phyloP scores from a whole-genome alignment of 2,888 invertebrate species.

The Candidula unifasciata region DNA sequence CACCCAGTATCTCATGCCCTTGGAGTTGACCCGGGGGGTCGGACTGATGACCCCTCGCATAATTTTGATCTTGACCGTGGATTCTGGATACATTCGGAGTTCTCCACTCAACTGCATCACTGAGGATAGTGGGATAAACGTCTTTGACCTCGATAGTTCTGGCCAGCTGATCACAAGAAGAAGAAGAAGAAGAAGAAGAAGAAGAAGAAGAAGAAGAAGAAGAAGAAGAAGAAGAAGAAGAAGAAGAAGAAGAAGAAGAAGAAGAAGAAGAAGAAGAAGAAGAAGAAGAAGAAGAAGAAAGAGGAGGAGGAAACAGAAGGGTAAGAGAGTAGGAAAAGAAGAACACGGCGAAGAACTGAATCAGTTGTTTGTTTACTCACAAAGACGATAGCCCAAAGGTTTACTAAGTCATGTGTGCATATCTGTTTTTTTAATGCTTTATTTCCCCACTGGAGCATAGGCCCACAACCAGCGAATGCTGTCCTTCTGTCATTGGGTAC shows the following conservation, averaged over 20 bases:
- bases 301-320: not conserved
- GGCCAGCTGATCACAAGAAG: too few species aligned
- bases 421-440: too few species aligned
- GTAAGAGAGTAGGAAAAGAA: not conserved
- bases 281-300: conserved; percentile 5
- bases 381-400: too few species aligned
- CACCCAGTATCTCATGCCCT: conserved; percentile 30
- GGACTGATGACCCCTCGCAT: conserved; percentile 25
- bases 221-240: not conserved
- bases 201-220: not conserved
- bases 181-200: not conserved
- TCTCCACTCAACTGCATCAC: conserved; percentile 37
- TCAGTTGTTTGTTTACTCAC: too few species aligned
- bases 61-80: conserved; percentile 18
- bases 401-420: too few species aligned
- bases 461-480: too few species aligned
- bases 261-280: conserved; percentile 24
- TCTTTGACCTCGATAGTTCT: too few species aligned
- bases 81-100: conserved; percentile 17
- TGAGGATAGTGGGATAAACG: conserved; percentile 2
- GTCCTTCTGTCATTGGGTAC: too few species aligned
- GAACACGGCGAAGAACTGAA: conserved; percentile 5
- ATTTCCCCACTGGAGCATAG: too few species aligned
- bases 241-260: conserved; percentile 22
- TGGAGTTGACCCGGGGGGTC: conserved; percentile 15